phyloP scores from a whole-genome alignment of 23 tunicate species.

The Corella eumyota region DNA sequence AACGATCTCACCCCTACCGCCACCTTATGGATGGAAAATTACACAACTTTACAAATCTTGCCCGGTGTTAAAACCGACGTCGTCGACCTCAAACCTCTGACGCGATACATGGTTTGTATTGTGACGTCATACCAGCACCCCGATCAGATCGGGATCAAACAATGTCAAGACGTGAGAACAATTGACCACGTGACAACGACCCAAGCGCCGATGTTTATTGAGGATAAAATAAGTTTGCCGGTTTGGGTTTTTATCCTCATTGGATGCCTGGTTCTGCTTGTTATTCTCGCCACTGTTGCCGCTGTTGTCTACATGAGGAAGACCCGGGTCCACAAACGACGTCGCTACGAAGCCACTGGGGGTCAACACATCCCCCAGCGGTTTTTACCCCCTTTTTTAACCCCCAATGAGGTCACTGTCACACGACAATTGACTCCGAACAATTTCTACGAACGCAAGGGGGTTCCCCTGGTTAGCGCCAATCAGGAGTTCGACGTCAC shows the following conservation, averaged over 20 bases:
- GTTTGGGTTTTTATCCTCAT: conserved; percentile 9
- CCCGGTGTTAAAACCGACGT: conserved; percentile 11
- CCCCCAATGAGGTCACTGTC: neutral
- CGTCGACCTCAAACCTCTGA: conserved; percentile 14
- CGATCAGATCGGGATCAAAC: conserved; percentile 29
- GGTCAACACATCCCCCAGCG: conserved; percentile 14
- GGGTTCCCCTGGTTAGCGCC: conserved; percentile 32
- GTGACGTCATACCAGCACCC: conserved; percentile 52
- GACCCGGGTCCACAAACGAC: neutral
- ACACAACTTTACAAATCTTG: conserved; percentile 20
- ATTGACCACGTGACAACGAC: neutral
- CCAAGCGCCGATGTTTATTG: neutral
- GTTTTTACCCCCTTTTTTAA: conserved; percentile 4
- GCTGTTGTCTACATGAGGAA: conserved; percentile 4
- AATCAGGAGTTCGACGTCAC: conserved; percentile 71
- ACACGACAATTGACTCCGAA: conserved; percentile 4
- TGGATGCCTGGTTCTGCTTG: neutral
- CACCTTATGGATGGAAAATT: conserved; percentile 42
- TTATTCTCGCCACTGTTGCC: conserved; percentile 2
- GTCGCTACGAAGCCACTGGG: conserved; percentile 3
- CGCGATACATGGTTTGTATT: conserved; percentile 28
- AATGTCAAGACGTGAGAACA: conserved; percentile 31
- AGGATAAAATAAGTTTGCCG: neutral
- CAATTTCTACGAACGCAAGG: neutral
- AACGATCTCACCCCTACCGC: conserved; percentile 16